Evolutionary conservation across 2,888 invertebrate genomes (phyloP).

Genomic region (Drosophila pegasa): DNA sequence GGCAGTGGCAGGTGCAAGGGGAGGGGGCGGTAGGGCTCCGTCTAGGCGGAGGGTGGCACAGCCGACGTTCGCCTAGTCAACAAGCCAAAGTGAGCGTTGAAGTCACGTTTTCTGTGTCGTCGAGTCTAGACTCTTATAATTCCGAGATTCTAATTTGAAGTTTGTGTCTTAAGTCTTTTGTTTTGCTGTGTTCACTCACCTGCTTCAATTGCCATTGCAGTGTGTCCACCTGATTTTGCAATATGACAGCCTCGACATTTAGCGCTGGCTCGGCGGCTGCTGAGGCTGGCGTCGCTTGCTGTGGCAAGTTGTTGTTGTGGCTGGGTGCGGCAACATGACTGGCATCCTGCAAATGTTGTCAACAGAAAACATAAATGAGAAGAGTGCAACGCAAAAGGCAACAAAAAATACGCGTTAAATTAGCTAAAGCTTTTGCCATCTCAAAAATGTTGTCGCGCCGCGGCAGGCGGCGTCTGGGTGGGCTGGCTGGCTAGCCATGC

Average conservation of each 20-base stretch:
- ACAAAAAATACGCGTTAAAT: slow-evolving; percentile 69
- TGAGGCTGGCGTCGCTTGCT: slow-evolving; percentile 37
- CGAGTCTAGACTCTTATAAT: slow-evolving; percentile 5
- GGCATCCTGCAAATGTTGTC: slow-evolving; percentile 72
- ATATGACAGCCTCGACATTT: slow-evolving; percentile 87
- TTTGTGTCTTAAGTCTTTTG: slow-evolving; percentile 67
- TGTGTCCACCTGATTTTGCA: slow-evolving; percentile 89
- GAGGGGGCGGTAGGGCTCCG: not conserved
- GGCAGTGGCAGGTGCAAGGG: too few species aligned
- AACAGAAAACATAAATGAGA: slow-evolving; percentile 43
- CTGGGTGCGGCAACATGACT: slow-evolving; percentile 61
- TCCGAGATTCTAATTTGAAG: slow-evolving; percentile 26
- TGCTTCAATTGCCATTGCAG: slow-evolving; percentile 90
- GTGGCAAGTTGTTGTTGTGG: slow-evolving; percentile 47
- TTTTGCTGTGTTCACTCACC: slow-evolving; percentile 84
- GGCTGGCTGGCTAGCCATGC: slow-evolving; percentile 28
- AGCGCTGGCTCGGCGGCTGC: slow-evolving; percentile 61
- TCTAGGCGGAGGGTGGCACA: slow-evolving; percentile 5
- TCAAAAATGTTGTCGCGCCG: slow-evolving; percentile 68
- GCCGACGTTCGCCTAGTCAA: slow-evolving; percentile 34
- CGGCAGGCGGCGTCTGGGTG: slow-evolving; percentile 51
- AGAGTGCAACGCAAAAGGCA: slow-evolving; percentile 9
- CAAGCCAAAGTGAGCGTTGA: slow-evolving; percentile 43
- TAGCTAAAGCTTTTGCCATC: slow-evolving; percentile 57
- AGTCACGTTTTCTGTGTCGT: slow-evolving; percentile 62